Evolutionary conservation across 2,888 invertebrate genomes (phyloP).

Genomic region (Lamellibrachia columna): DNA sequence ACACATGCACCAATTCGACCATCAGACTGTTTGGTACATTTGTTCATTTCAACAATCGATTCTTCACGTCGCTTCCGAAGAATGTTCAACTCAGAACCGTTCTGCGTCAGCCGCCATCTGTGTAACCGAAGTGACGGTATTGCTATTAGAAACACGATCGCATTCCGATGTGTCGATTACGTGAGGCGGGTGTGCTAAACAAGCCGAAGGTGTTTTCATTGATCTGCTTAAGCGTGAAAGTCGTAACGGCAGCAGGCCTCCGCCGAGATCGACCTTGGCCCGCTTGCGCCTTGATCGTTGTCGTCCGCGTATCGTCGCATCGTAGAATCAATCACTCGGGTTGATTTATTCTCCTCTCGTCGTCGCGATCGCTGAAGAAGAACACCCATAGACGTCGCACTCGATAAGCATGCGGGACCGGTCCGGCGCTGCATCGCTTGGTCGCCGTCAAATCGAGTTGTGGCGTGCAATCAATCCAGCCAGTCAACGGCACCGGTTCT

Average conservation of each 20-base stretch:
- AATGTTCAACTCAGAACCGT: not conserved
- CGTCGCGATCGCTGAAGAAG: not conserved
- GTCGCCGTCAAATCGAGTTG: not conserved
- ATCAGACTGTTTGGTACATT: not conserved
- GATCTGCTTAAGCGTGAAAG: conserved; percentile 9
- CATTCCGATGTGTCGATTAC: not conserved
- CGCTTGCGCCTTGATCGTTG: not conserved
- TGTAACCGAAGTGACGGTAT: not conserved
- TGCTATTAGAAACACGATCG: conserved; percentile 1
- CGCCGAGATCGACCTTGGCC: not conserved
- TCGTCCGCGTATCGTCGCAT: not conserved
- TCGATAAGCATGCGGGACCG: not conserved
- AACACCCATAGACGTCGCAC: not conserved
- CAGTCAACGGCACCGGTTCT: not conserved
- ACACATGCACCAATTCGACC: not conserved
- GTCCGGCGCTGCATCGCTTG: not conserved
- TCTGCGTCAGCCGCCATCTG: not conserved
- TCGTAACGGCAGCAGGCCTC: not conserved
- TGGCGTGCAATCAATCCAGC: not conserved
- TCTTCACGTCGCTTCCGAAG: not conserved
- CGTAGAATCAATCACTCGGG: not conserved
- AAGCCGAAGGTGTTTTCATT: not conserved
- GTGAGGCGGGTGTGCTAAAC: not conserved
- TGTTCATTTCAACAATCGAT: conserved; percentile 2
- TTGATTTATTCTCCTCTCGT: not conserved